These are phyloP conservation scores for Thera britannica DNA, from an alignment of 2,888 invertebrate genomes.

Conservation along the genomic window DNA sequence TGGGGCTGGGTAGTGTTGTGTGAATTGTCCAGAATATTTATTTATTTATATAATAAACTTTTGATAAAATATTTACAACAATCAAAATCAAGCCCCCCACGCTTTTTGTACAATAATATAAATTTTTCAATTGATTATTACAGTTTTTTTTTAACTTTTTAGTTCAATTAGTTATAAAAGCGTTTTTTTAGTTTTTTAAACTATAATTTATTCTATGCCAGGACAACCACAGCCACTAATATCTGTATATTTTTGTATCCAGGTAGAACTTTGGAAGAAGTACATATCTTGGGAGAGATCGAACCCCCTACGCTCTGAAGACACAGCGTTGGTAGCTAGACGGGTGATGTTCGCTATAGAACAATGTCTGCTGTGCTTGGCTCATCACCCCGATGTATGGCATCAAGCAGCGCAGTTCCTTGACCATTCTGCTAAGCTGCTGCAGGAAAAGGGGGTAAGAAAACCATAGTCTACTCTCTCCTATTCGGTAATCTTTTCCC, in stretches of 20 bases:
- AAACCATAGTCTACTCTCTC: background rate
- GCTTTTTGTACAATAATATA: too few relatives aligned
- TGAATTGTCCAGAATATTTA: too few relatives aligned
- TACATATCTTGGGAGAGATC: constrained; percentile 99
- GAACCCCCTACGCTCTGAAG: constrained; percentile 98
- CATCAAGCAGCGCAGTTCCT: constrained; percentile 99
- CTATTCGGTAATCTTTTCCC: background rate
- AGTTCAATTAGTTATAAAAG: too few relatives aligned
- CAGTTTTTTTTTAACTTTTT: too few relatives aligned
- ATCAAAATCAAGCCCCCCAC: too few relatives aligned
- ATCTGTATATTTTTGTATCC: background rate
- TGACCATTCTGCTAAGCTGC: constrained; percentile 96
- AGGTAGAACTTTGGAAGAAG: constrained; percentile 99
- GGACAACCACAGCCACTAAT: too few relatives aligned
- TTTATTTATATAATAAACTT: too few relatives aligned
- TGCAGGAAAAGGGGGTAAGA: constrained; percentile 96
- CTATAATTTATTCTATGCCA: too few relatives aligned
- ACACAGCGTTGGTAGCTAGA: constrained; percentile 95
- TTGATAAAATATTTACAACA: too few relatives aligned
- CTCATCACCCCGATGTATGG: constrained; percentile 99
- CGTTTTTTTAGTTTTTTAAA: too few relatives aligned
- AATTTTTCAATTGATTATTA: too few relatives aligned
- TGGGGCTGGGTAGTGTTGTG: too few relatives aligned
- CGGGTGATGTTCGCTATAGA: constrained; percentile 99
- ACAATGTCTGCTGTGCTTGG: constrained; percentile 97